Conservation (phyloP, 2,888 invertebrate genomes). For the Smittia aterrima region DNA sequence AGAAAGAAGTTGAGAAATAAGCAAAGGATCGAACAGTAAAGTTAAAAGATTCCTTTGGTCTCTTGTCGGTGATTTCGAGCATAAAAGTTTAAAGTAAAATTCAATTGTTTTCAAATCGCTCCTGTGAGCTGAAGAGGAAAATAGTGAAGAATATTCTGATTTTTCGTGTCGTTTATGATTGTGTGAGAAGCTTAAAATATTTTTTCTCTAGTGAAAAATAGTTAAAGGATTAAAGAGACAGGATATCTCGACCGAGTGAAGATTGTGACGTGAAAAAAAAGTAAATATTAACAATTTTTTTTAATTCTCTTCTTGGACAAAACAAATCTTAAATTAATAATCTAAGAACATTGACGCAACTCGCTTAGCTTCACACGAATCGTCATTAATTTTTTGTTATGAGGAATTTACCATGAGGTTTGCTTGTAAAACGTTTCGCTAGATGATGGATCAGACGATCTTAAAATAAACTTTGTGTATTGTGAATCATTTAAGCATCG, state of each 20-base stretch:
- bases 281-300: slow-evolving; percentile 1
- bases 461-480: slow-evolving; percentile 3
- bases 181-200: background rate
- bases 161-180: slow-evolving; percentile 5
- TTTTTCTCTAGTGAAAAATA: background rate
- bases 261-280: background rate
- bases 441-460: slow-evolving; percentile 11
- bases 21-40: background rate
- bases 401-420: background rate
- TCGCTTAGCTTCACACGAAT: background rate
- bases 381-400: background rate
- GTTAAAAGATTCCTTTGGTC: slow-evolving; percentile 1
- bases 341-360: slow-evolving; percentile 8
- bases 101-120: slow-evolving; percentile 16
- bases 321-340: background rate
- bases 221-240: background rate
- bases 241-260: background rate
- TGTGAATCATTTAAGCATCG: background rate
- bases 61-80: background rate
- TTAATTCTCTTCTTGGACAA: background rate
- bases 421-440: background rate
- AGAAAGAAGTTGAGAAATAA: background rate
- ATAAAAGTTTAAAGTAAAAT: background rate
- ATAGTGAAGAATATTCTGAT: slow-evolving; percentile 1
- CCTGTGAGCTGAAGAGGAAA: background rate